Evolutionary conservation across 2,797 vertebrate species (phyloP).

Genomic region (Borostomias antarcticus): DNA sequence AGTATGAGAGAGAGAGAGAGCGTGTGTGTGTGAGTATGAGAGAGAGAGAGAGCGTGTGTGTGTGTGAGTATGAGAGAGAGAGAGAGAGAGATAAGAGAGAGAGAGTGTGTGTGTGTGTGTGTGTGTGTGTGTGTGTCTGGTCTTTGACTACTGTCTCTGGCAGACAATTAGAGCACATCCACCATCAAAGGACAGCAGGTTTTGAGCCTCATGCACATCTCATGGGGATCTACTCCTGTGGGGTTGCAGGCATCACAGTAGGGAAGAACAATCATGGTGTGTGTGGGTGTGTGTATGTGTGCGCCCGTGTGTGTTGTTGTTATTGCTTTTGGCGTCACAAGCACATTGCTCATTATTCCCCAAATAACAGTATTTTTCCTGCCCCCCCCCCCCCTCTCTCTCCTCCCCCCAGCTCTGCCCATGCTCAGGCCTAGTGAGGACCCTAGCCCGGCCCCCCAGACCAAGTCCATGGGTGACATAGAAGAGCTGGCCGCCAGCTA

Average conservation of each 20-base stretch:
- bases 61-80: no score
- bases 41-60: no score
- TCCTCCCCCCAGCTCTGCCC: constrained; percentile 74
- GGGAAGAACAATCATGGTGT: no score
- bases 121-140: no score
- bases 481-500: constrained; percentile 93
- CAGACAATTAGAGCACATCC: constrained; percentile 9
- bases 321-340: background rate
- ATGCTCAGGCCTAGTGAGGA: constrained; percentile 81
- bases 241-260: no score
- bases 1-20: no score
- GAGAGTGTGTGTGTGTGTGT: no score
- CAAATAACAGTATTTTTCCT: background rate
- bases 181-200: constrained; percentile 21
- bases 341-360: background rate
- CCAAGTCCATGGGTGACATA: constrained; percentile 84
- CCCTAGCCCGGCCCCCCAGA: constrained; percentile 79
- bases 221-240: constrained; percentile 9
- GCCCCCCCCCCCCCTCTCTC: constrained; percentile 14
- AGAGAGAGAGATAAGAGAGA: background rate
- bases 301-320: background rate
- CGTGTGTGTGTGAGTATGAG: no score
- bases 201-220: constrained; percentile 15
- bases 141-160: background rate
- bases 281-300: background rate